Evolutionary conservation across 2,888 invertebrate genomes (phyloP).

Genomic region (Oscheius sp.): DNA sequence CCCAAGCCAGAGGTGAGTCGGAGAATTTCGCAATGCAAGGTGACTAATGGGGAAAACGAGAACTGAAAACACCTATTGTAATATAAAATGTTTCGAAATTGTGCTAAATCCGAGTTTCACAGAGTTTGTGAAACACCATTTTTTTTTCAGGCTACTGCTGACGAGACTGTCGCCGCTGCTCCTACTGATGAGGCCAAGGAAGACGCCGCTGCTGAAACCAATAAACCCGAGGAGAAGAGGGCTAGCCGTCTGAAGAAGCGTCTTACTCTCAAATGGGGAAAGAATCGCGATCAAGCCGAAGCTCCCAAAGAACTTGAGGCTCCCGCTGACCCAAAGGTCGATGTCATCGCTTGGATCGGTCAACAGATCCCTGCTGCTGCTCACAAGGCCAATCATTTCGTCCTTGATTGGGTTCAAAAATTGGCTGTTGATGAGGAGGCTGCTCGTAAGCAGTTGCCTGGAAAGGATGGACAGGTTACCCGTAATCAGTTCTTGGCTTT

Average conservation of each 20-base stretch:
- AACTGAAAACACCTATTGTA: neutral
- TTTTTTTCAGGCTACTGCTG: slow-evolving; percentile 5
- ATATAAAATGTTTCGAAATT: neutral
- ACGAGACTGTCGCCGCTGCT: neutral
- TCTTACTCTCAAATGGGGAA: slow-evolving; percentile 54
- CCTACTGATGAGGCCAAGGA: neutral
- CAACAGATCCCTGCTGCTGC: slow-evolving; percentile 65
- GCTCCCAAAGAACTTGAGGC: slow-evolving; percentile 58
- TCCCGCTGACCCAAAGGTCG: slow-evolving; percentile 62
- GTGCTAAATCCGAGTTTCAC: neutral
- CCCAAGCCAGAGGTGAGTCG: slow-evolving; percentile 28
- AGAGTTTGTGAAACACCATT: neutral
- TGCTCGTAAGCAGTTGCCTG: slow-evolving; percentile 58
- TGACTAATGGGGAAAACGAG: too few species aligned
- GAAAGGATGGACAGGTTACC: slow-evolving; percentile 62
- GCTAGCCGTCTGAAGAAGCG: slow-evolving; percentile 44
- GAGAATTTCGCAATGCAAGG: too few species aligned
- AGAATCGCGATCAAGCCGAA: slow-evolving; percentile 51
- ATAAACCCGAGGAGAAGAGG: slow-evolving; percentile 36
- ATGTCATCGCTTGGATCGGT: slow-evolving; percentile 63
- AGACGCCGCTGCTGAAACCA: slow-evolving; percentile 28
- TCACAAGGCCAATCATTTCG: slow-evolving; percentile 65
- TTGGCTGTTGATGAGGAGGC: slow-evolving; percentile 58
- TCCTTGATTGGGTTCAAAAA: slow-evolving; percentile 63
- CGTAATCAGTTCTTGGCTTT: slow-evolving; percentile 64